These are phyloP conservation scores for Sminthopsis crassicaudata DNA, from an alignment of 2,113 vertebrate genomes.

Conservation along the genomic window DNA sequence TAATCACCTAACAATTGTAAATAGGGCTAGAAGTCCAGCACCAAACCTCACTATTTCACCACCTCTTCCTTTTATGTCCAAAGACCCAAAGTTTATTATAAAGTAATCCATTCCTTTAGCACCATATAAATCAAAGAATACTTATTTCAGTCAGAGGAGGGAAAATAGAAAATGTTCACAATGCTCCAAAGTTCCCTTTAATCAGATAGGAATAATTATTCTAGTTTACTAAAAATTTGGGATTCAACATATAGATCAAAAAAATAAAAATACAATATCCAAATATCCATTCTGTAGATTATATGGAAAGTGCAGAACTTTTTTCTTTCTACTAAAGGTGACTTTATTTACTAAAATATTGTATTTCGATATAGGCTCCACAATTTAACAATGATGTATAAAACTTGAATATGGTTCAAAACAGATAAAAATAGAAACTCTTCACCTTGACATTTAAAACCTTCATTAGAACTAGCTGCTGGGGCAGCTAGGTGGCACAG, in stretches of 20 bases:
- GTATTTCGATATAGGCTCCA: neutral
- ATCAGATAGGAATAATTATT: neutral
- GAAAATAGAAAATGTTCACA: neutral
- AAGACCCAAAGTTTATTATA: neutral
- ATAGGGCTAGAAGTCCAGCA: neutral
- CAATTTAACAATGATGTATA: neutral
- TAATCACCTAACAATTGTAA: neutral
- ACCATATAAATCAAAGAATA: neutral
- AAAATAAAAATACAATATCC: neutral
- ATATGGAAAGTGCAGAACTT: neutral
- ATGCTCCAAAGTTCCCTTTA: neutral
- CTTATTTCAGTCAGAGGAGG: neutral
- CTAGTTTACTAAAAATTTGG: neutral
- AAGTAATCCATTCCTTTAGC: neutral
- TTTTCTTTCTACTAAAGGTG: neutral
- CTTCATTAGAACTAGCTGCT: neutral
- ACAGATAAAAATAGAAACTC: neutral
- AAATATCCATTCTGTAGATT: neutral
- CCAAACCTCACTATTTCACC: neutral
- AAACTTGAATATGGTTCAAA: neutral
- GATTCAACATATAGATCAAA: neutral
- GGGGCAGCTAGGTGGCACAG: no score
- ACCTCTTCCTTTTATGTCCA: neutral
- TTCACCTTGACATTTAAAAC: neutral
- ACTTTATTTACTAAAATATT: neutral